phyloP scores from a whole-genome alignment of 1,140 invertebrate species.

The Linepithema humile region DNA sequence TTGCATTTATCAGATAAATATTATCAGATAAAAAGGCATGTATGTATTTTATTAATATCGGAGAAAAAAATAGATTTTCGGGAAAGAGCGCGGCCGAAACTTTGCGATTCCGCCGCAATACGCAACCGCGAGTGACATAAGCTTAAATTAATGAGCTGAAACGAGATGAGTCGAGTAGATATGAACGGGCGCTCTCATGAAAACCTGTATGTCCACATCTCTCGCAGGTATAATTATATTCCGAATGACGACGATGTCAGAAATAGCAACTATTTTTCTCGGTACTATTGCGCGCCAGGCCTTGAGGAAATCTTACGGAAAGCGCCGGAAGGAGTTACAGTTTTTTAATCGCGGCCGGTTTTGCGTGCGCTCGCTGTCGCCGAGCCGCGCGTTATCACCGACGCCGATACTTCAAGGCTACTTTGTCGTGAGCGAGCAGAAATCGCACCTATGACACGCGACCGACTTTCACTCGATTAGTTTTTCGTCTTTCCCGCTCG shows the following conservation, averaged over 20 bases:
- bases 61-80: neutral
- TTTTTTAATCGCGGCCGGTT: neutral
- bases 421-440: neutral
- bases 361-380: neutral
- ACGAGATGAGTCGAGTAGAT: neutral
- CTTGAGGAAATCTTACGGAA: neutral
- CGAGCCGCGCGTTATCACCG: neutral
- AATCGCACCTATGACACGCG: conserved; percentile 9
- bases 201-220: conserved; percentile 26
- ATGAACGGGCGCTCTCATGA: conserved; percentile 29
- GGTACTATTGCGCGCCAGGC: neutral
- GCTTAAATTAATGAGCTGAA: conserved; percentile 44
- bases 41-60: neutral
- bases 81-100: neutral
- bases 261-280: conserved; percentile 53
- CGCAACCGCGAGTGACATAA: conserved; percentile 17
- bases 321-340: neutral
- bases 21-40: neutral
- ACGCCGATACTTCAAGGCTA: conserved; percentile 1
- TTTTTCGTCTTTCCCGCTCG: conserved; percentile 43
- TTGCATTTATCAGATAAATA: neutral
- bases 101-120: neutral
- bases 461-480: conserved; percentile 46
- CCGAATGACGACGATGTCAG: conserved; percentile 43
- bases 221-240: conserved; percentile 52